Evolutionary conservation across 2,888 invertebrate species (phyloP).

Genomic region (Ectemnius lituratus): DNA sequence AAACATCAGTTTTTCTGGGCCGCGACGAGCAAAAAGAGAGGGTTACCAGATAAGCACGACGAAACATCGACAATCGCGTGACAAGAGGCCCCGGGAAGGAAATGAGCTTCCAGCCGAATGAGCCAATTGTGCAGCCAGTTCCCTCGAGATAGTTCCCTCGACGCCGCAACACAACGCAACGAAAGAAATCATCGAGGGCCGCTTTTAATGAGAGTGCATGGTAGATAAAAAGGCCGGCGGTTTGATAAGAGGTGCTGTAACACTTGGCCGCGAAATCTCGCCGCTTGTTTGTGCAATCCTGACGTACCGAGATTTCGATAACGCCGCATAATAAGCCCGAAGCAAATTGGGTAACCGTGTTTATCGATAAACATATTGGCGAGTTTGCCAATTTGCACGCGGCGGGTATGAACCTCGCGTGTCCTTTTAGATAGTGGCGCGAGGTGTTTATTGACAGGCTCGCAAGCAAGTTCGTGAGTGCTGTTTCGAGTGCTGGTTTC

Average conservation of each 20-base stretch:
- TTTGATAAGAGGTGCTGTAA: slow-evolving; percentile 45
- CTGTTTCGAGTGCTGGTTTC: too few relatives aligned
- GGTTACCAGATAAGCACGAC: slow-evolving; percentile 21
- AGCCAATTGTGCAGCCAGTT: not conserved
- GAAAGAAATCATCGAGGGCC: slow-evolving; percentile 33
- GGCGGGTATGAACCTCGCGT: not conserved
- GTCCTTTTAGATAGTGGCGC: too few relatives aligned
- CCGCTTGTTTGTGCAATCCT: slow-evolving; percentile 55
- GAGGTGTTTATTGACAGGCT: too few relatives aligned
- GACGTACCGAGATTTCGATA: slow-evolving; percentile 50
- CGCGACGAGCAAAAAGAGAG: not conserved
- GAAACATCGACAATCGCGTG: not conserved
- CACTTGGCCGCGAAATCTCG: slow-evolving; percentile 39
- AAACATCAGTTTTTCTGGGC: not conserved
- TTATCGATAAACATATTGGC: slow-evolving; percentile 40
- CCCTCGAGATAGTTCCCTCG: too few relatives aligned
- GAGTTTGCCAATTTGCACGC: slow-evolving; percentile 33
- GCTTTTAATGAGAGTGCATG: slow-evolving; percentile 43
- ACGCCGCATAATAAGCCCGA: slow-evolving; percentile 15
- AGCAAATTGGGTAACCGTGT: slow-evolving; percentile 26
- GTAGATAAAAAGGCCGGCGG: slow-evolving; percentile 40
- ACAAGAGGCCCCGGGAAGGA: slow-evolving; percentile 17
- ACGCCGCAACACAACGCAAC: not conserved
- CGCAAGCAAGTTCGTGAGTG: not conserved
- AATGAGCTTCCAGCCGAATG: slow-evolving; percentile 10